Base-by-base conservation (phyloP, 1,140 invertebrate genomes). In the Anadara kagoshimensis region DNA sequence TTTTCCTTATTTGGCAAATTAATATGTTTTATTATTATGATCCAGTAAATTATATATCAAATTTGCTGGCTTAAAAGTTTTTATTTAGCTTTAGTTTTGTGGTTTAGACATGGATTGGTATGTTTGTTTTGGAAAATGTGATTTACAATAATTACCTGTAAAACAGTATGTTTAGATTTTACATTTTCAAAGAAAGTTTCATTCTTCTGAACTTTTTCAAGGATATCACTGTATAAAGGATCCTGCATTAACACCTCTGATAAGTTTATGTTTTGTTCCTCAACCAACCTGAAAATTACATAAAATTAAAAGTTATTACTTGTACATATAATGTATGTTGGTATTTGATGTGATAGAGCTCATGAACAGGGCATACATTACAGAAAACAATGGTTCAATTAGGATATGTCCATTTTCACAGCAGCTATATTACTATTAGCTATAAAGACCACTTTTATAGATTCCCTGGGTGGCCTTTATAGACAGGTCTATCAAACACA, bases 181-280 rank as follows among this genome's bases (percentile, higher is more conserved):
- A 45, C 44, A n/a, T 16, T 16, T n/a, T 12, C 57, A 18, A n/a
- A 41, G 29, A 56, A n/a, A 3, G n/a, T 10, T 51, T 20, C 20
- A 24, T 20, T n/a, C 53, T 26, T 54, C 62, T 53, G 92, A 59
- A 89, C 84, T 76, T 91, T 89, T 20, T 91, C 84, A 91, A 92
- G 66, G n/a, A 91, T 76, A 62, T 90, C 92, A 76, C 94, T 90
- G 49, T 92, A 91, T 54, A 95, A 86, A 53, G 93, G 24, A 57
- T 83, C 76, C 12, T 56, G 78, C 45, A 73, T 44, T 20, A 87
- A 43, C 20, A 69, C 68, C 20, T 83, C 76, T 18, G 75, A 77
- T 26, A 86, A 20, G 11, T n/a, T 83, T 3, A 92, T 80, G 12
- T 88, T 88, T 53, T 90, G 82, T 14, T 85, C 84, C 53, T 88